Percentiles rank a stretch among this genome's conserved stretches.
These are phyloP conservation scores for Brenthis daphne DNA, from an alignment of 2,888 invertebrate genomes.

Conservation along the genomic window DNA sequence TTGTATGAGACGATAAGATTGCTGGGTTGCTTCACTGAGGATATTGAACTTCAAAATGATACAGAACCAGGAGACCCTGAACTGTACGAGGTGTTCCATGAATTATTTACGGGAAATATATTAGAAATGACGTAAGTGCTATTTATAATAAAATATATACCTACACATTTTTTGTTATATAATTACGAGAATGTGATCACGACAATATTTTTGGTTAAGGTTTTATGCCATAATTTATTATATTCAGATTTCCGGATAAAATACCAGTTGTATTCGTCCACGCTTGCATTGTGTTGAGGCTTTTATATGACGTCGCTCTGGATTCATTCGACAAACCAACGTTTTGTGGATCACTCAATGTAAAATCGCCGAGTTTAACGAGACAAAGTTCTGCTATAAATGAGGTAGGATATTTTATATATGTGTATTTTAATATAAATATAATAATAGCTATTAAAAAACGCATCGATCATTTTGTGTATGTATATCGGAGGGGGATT, in stretches of 20 bases:
- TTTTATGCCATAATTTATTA: too few species aligned
- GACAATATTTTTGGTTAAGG: too few species aligned
- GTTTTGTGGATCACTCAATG: constrained; percentile 85
- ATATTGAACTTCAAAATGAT: constrained; percentile 72
- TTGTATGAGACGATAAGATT: constrained; percentile 95
- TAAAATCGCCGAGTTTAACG: constrained; percentile 84
- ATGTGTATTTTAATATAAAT: too few species aligned
- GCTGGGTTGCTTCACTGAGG: constrained; percentile 92
- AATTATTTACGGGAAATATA: constrained; percentile 89
- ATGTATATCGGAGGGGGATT: too few species aligned
- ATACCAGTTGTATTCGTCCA: constrained; percentile 91
- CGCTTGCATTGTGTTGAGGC: constrained; percentile 91
- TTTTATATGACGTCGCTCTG: constrained; percentile 96
- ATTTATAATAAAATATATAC: neutral
- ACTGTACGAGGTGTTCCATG: constrained; percentile 84
- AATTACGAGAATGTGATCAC: neutral
- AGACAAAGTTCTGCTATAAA: constrained; percentile 83
- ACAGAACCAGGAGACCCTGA: constrained; percentile 68
- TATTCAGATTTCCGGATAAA: constrained; percentile 84
- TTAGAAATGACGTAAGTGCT: constrained; percentile 84
- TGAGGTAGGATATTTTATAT: constrained; percentile 69
- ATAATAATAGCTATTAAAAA: too few species aligned
- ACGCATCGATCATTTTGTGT: too few species aligned
- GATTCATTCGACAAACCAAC: constrained; percentile 97
- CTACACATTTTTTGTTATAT: neutral